Percentiles rank a stretch among this genome's conserved stretches.
phyloP scores from a whole-genome alignment of 2,888 invertebrate species.

The Lasioglossum pauxillum region DNA sequence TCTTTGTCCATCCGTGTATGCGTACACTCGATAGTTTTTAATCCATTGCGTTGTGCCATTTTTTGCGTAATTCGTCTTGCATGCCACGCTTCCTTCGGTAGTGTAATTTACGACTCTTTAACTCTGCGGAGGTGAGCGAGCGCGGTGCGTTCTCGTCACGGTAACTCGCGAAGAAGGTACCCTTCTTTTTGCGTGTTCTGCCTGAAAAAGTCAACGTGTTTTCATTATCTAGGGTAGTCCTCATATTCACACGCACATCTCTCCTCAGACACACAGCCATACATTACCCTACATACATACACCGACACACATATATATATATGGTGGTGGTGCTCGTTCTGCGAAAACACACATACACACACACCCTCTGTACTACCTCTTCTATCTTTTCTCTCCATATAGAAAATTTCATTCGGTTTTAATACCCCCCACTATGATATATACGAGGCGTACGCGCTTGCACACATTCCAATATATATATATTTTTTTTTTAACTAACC shows the following conservation, averaged over 20 bases:
- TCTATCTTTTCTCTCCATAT: not conserved
- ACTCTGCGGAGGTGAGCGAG: conserved; percentile 71
- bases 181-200: conserved; percentile 20
- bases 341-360: not conserved
- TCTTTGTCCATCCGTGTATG: conserved; percentile 74
- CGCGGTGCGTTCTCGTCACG: conserved; percentile 55
- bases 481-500: conserved; percentile 80
- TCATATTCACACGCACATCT: not conserved
- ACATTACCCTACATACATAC: not conserved
- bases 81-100: conserved; percentile 84
- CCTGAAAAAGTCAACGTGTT: conserved; percentile 16
- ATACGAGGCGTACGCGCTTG: conserved; percentile 62
- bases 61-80: conserved; percentile 84
- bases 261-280: not conserved
- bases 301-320: not conserved
- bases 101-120: conserved; percentile 77
- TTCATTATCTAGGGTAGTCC: conserved; percentile 16
- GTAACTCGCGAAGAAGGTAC: not conserved
- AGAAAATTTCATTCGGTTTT: not conserved
- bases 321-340: conserved; percentile 37
- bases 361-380: not conserved
- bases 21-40: conserved; percentile 75
- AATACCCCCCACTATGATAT: conserved; percentile 7
- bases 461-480: conserved; percentile 67
- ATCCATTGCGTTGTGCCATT: conserved; percentile 80